Evolutionary conservation across 2,797 vertebrate species (phyloP), one percentile per base, ranked within the genome.

Genomic region (Synanceia verrucosa): DNA sequence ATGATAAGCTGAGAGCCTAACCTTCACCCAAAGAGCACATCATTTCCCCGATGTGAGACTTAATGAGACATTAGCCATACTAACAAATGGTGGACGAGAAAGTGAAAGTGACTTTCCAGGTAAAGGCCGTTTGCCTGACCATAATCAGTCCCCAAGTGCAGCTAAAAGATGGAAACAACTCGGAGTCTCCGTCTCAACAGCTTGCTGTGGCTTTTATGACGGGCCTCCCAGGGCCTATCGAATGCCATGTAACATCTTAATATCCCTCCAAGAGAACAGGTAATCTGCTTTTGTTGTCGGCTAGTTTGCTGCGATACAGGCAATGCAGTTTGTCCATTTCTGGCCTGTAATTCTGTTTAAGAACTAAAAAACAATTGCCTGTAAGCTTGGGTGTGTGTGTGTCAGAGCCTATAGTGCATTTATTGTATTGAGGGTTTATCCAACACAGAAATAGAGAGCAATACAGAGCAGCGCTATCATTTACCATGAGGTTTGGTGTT

Each of bases 71-170:
- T 92, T 91, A 89, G 84, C 87, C 85, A 64, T 79, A 77, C 89
- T 89, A 89, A 92, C 91, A 91, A 92, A 90, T 86, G 86, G 85
- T 70, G 78, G 86, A 88, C 79, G 59, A 86, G 84, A 87, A 90
- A 83, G 83, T 80, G 85, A 91, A 91, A 91, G 91, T 92, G 88
- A 91, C 90, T 92, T 92, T 92, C 89, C 89, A 88, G 90, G 92
- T 91, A 88, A 87, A 82, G 87, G 84, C 89, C 61, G 82, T 86
- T 88, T 87, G 81, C 86, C 73, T 76, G 87, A 82, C 85, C 83
- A 80, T 90, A 89, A 91, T 91, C 88, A 89, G 84, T 92, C 91
- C 92, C 90, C 64, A 16, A 90, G 89, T 84, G 87, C 83, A 80
- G 86, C 87, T 93, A 89, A 91, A 91, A 76, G 84, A 82, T 74